These are phyloP conservation scores for Chironomus tepperi DNA, from an alignment of 1,140 invertebrate genomes.

Conservation along the genomic window DNA sequence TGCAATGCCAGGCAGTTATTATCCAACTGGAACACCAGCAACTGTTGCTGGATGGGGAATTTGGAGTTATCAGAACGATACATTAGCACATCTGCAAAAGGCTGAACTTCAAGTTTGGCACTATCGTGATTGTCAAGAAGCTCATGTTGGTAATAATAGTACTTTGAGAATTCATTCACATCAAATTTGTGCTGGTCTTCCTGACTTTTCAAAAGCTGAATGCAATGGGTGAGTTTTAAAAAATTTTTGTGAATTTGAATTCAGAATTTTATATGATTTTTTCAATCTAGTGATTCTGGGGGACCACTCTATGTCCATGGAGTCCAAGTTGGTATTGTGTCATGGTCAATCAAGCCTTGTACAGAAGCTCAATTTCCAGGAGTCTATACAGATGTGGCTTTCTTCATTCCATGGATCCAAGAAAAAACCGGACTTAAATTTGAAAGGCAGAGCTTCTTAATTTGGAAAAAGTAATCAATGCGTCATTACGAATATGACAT, in stretches of 20 bases:
- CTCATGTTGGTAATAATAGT: neutral
- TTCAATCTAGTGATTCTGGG: conserved; percentile 44
- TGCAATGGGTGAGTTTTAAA: neutral
- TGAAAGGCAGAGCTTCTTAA: neutral
- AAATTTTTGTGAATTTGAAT: neutral
- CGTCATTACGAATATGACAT: no score
- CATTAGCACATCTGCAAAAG: neutral
- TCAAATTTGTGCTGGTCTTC: neutral
- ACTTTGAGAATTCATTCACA: neutral
- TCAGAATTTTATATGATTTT: neutral
- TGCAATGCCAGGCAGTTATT: neutral
- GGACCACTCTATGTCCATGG: conserved; percentile 44
- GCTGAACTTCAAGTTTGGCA: neutral
- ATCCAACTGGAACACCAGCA: neutral
- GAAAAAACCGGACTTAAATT: neutral
- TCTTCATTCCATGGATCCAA: conserved; percentile 29
- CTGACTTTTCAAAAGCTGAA: neutral
- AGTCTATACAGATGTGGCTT: conserved; percentile 39
- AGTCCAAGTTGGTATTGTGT: conserved; percentile 42
- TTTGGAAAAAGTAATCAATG: neutral
- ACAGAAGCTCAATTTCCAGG: conserved; percentile 36
- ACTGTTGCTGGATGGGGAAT: neutral
- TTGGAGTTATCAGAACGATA: neutral
- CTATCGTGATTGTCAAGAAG: neutral
- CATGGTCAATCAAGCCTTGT: conserved; percentile 43